Conservation (phyloP, 2,888 invertebrate genomes). For the Chymomyza fuscimana region DNA sequence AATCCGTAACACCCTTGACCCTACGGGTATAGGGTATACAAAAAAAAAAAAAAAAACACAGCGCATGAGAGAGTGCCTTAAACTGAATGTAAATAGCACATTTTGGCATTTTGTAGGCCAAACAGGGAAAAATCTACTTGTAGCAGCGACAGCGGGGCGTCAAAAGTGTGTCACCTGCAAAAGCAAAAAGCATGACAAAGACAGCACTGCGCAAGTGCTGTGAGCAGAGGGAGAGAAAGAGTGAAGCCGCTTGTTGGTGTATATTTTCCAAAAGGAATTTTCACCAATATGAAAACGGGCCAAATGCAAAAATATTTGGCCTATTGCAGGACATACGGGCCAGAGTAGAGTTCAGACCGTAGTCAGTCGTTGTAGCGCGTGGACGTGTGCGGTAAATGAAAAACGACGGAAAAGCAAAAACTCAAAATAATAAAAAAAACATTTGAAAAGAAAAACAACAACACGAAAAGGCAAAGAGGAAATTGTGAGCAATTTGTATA, state of each 20-base stretch:
- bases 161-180: slow-evolving; percentile 71
- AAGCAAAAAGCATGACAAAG: slow-evolving; percentile 6
- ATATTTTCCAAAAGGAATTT: slow-evolving; percentile 3
- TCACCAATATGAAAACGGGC: slow-evolving; percentile 26
- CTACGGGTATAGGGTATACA: neutral
- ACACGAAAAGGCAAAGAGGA: slow-evolving; percentile 44
- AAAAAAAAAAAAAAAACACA: slow-evolving; percentile 20
- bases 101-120: slow-evolving; percentile 39
- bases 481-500: slow-evolving; percentile 70
- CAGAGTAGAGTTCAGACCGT: slow-evolving; percentile 63
- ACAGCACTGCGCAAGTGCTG: slow-evolving; percentile 57
- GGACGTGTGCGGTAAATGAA: slow-evolving; percentile 60
- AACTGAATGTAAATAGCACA: slow-evolving; percentile 61
- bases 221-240: slow-evolving; percentile 35
- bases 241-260: slow-evolving; percentile 46
- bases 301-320: slow-evolving; percentile 30
- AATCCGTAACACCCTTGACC: too few species aligned
- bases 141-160: slow-evolving; percentile 48
- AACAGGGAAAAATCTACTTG: slow-evolving; percentile 49
- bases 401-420: slow-evolving; percentile 27
- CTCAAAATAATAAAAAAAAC: slow-evolving; percentile 23
- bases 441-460: slow-evolving; percentile 14
- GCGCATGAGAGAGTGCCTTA: slow-evolving; percentile 33
- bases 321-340: neutral
- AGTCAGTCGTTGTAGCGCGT: slow-evolving; percentile 74